Conservation (phyloP, 1,140 invertebrate species). For the Diachasma alloeum region DNA sequence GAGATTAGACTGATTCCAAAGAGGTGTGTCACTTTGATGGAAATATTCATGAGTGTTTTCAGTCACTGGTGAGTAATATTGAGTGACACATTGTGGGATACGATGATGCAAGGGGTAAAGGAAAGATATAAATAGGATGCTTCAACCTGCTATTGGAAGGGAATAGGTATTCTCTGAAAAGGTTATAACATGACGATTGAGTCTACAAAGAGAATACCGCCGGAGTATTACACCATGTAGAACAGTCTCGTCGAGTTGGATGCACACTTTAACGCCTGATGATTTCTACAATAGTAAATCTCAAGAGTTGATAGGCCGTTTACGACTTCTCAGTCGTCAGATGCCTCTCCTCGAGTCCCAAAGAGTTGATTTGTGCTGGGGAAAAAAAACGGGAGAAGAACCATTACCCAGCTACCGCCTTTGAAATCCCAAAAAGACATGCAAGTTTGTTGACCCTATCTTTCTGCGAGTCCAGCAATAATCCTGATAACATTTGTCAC, state of each 20-base stretch:
- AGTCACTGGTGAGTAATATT: not conserved
- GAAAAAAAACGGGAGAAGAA: not conserved
- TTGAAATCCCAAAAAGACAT: not conserved
- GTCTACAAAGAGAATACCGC: not conserved
- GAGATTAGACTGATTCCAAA: not conserved
- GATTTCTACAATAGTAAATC: constrained; percentile 8
- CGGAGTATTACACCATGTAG: not conserved
- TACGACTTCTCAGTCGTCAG: not conserved
- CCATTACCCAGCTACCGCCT: not conserved
- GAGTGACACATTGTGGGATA: not conserved
- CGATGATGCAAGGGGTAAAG: not conserved
- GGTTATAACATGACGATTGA: not conserved
- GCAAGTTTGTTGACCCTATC: not conserved
- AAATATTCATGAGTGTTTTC: not conserved
- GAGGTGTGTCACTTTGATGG: not conserved
- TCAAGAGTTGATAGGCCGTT: not conserved
- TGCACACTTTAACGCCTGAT: not conserved
- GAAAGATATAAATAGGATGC: not conserved
- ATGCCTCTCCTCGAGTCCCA: not conserved
- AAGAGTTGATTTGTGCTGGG: not conserved
- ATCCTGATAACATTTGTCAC: too few relatives aligned
- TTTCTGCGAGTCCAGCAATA: not conserved
- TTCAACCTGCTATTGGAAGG: not conserved
- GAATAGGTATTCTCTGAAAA: not conserved
- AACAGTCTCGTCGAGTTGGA: not conserved